Evolutionary conservation across 2,888 invertebrate genomes (phyloP), one percentile per base, ranked within the genome.

Genomic region (Hirtodrosophila alboralis): DNA sequence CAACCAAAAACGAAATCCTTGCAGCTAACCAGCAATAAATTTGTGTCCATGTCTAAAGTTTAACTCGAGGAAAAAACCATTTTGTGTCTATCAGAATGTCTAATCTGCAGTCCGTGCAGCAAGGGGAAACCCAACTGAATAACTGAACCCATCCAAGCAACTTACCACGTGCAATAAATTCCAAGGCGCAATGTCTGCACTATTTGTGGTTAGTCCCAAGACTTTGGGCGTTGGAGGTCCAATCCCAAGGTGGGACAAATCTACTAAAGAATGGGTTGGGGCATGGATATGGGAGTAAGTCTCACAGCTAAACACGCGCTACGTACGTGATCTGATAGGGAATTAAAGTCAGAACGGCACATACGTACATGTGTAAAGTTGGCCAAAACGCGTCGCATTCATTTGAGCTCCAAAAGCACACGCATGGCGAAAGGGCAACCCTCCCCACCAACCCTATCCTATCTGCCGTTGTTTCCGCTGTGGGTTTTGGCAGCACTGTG

Each of bases 91-190:
- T 79, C 79, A 71, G 83, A 31, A 66, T 60, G 74, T 83, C 79
- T 83, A 79, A 79, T 79, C 79, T 79, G 74, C 79, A 79, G 78
- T 81, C 75, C 78, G 71, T 70, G 70, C 70, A 66, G 56, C 57
- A 47, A 40, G 37, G 45, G 28, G 52, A 58, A 30, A 49, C 53
- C 70, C 67, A 49, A 45, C 66, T 66, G 66, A 70, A 45, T 70
- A 71, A 60, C 70, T 65, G 60, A 52, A 66, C 56, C 78, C 69
- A 81, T 68, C 76, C 75, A 43, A 70, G 49, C 70, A 71, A 75
- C 67, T 79, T 73, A 60, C 79, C 83, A 79, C 79, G 76, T 79
- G 83, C 83, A 76, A 79, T 83, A 79, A 79, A 79, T 79, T 83
- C 76, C 61, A 75, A 70, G 83, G 73, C 76, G 79, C 78, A 70